Evolutionary conservation across 2,113 vertebrate genomes (phyloP).

Genomic region (Panurus biarmicus): DNA sequence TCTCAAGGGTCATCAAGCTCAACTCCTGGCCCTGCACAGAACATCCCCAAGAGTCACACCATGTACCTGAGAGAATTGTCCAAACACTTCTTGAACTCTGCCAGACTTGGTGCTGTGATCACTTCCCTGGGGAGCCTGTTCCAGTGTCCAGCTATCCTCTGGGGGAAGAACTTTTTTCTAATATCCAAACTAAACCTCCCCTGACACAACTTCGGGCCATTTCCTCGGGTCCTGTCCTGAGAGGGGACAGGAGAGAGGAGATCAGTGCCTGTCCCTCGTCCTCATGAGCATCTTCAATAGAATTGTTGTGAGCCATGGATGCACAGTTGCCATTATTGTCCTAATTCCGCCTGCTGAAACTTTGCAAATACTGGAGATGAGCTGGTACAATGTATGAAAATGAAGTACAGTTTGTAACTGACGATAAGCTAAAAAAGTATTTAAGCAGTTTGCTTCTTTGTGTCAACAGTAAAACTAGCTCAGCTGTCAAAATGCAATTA

Average conservation of each 20-base stretch:
- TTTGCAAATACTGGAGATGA: not conserved
- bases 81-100: not conserved
- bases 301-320: not conserved
- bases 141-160: fast-evolving
- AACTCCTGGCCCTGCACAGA: not conserved
- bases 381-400: not conserved
- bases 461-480: not conserved
- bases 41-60: not conserved
- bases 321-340: not conserved
- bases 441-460: not conserved
- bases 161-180: not conserved
- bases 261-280: not conserved
- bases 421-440: not conserved
- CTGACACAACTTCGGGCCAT: not conserved
- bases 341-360: not conserved
- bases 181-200: not conserved
- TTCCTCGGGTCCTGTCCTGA: fast-evolving
- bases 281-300: not conserved
- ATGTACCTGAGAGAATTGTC: fast-evolving
- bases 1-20: not conserved
- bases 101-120: not conserved
- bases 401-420: not conserved
- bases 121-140: not conserved
- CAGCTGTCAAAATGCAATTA: not conserved
- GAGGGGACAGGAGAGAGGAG: too few relatives aligned